Conservation (phyloP, 1,140 invertebrate species). For the Philopotamus ludificatus region DNA sequence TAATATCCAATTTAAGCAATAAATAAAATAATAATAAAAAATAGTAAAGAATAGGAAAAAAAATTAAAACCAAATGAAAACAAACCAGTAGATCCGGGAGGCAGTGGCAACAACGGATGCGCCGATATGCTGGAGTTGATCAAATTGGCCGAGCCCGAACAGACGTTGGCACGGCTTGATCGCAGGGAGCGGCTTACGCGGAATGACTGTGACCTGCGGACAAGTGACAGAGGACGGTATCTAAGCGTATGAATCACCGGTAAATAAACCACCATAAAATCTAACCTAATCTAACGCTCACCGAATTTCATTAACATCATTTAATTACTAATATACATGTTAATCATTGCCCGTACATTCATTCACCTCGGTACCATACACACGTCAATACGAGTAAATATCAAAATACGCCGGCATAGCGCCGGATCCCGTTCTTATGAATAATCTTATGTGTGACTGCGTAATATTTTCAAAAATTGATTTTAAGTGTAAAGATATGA, state of each 20-base stretch:
- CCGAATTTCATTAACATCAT: background rate
- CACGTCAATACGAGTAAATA: too few relatives aligned
- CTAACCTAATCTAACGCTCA: constrained; percentile 8
- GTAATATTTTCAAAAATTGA: too few relatives aligned
- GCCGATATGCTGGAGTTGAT: constrained; percentile 77
- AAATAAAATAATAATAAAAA: background rate
- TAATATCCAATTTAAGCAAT: too few relatives aligned
- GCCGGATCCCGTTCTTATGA: too few relatives aligned
- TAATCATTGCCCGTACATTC: too few relatives aligned
- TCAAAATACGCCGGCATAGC: too few relatives aligned
- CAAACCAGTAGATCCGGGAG: constrained; percentile 56
- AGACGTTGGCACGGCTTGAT: constrained; percentile 56
- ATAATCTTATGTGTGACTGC: too few relatives aligned
- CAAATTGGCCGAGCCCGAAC: constrained; percentile 62
- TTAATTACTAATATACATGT: too few relatives aligned
- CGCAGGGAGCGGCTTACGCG: constrained; percentile 65
- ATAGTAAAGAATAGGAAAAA: constrained; percentile 9
- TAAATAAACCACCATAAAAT: constrained; percentile 4
- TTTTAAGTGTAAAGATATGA: too few relatives aligned
- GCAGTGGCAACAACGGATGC: constrained; percentile 78
- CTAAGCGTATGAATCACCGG: constrained; percentile 14
- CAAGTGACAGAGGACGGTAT: constrained; percentile 67
- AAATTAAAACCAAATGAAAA: constrained; percentile 40
- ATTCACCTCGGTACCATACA: too few relatives aligned
- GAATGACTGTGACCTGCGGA: constrained; percentile 82